Base-by-base conservation (phyloP, 2,888 invertebrate species). In the Ptychoptera contaminata region DNA sequence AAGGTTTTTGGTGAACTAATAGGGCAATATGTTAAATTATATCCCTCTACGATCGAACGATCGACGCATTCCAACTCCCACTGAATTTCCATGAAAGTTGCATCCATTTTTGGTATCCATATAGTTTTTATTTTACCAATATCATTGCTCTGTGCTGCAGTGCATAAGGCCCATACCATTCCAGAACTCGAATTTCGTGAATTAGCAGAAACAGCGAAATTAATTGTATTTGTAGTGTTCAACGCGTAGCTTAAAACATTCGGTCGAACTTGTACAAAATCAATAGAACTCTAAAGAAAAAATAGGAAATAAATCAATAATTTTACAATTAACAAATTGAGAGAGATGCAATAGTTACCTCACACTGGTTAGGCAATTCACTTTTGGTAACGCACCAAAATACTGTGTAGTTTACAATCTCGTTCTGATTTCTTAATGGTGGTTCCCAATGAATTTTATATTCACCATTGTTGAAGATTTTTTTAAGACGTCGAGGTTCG, bases 151-250 rank as follows among this genome's bases (percentile, higher is more conserved):
- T 46, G 40, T 4, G 47, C 57, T 37, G 58, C 57, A 3, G 59
- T 59, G 43, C 90, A 90, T 32, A 74, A 73, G 9, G 85, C 80
- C 88, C 88, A 88, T 10, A 78, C 72, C 80, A 90, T 84, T 1
- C 88, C 88, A 58, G 86, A 86, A 51, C 84, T 86, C 48, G 70
- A 71, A 4, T 61, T 61, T 0, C 67, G 63, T 37, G 74, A 76
- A 56, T 88, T 86, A 1, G 83, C 83, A 6, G 88, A 77, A 48
- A 90, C 82, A 2, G 87, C 88, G 68, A 88, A 85, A 40, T 61
- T 62, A 10, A 64, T 56, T 75, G 84, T 58, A 75, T 23, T 23
- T 7, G 23, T 23, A 3, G 23, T 23, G 7, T 23, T 23, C 81
- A 31, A 74, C 72, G 46, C 66, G 66, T 42, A 23, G 7, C 7